These are phyloP conservation scores for Ctenomys sociabilis DNA, from an alignment of 2,113 vertebrate genomes.

Conservation along the genomic window DNA sequence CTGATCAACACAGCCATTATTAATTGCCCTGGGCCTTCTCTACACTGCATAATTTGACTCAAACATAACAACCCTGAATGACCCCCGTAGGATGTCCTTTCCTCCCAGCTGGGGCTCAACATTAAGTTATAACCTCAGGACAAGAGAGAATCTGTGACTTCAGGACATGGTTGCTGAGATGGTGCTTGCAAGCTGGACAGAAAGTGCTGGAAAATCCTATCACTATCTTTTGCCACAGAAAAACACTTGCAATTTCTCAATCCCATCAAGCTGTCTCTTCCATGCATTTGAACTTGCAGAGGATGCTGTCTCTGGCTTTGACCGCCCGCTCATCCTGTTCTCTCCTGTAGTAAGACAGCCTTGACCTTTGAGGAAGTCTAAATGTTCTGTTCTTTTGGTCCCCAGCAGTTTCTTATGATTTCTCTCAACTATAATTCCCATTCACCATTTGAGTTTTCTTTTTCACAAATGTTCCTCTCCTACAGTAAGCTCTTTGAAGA, in stretches of 20 bases:
- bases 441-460: not conserved
- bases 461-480: not conserved
- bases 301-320: not conserved
- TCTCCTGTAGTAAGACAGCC: no score
- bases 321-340: not conserved
- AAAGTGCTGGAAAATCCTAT: not conserved
- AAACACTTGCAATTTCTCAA: not conserved
- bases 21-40: not conserved
- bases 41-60: not conserved
- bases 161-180: not conserved
- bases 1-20: not conserved
- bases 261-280: not conserved
- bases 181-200: not conserved
- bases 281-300: not conserved
- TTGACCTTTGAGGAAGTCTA: not conserved
- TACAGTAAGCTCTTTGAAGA: not conserved
- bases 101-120: not conserved
- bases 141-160: not conserved
- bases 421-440: not conserved
- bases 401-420: not conserved
- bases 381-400: not conserved
- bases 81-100: not conserved
- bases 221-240: no score
- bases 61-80: not conserved
- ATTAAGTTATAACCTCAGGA: not conserved